A percentile compares a stretch with the other conserved stretches of the same genome.
Evolutionary conservation across 2,113 vertebrate genomes (phyloP).

Genomic region (Setophaga petechia): DNA sequence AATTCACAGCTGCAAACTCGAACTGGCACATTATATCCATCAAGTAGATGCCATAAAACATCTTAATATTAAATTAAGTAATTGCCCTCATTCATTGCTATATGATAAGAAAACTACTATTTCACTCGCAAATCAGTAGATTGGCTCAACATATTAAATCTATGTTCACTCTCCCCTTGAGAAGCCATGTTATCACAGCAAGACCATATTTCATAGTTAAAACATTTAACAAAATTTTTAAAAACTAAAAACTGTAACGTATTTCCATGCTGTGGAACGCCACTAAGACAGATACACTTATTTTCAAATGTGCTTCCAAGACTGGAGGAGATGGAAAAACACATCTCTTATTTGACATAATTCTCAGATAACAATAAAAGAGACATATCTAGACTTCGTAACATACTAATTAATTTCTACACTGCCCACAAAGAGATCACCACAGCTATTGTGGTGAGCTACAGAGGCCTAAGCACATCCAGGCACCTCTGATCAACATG

Average conservation of each 20-base stretch:
- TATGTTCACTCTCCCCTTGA: neutral
- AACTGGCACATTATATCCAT: neutral
- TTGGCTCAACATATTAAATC: neutral
- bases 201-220: neutral
- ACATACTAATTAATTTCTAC: neutral
- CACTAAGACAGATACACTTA: neutral
- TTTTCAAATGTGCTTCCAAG: neutral
- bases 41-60: neutral
- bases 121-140: neutral
- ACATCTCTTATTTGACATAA: rapidly evolving
- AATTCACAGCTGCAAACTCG: neutral
- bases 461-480: neutral
- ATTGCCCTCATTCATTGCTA: neutral
- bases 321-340: neutral
- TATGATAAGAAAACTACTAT: neutral
- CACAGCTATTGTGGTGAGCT: neutral
- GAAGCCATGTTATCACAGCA: rapidly evolving
- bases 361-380: neutral
- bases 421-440: neutral
- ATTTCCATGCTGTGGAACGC: neutral
- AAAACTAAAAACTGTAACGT: rapidly evolving
- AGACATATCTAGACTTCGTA: rapidly evolving
- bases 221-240: neutral
- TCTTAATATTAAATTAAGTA: neutral
- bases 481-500: neutral